Evolutionary conservation across 2,113 vertebrate species (phyloP), one percentile per base, ranked within the genome.

Genomic region (Aramus guarauna): DNA sequence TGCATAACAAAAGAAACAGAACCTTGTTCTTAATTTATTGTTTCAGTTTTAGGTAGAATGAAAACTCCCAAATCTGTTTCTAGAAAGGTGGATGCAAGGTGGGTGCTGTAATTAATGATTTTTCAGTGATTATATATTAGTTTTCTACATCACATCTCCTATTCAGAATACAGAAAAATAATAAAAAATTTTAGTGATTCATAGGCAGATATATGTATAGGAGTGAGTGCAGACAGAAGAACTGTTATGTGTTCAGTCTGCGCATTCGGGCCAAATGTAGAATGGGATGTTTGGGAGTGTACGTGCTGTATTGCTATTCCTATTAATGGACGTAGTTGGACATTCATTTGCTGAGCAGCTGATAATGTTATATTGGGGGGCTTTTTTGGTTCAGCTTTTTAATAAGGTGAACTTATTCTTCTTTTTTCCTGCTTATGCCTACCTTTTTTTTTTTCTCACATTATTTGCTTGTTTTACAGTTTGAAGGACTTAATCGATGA

Each of bases 11-110:
- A 52, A 66, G 19, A 64, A 47, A n/a, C 7, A 7, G 22, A 48
- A 26, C 8, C 4, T 50, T n/a, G 6, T 59, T 77, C 41, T 80
- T 78, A 62, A 36, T 58, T 32, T 83, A 77, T 86, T 96, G 41
- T 85, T 96, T 94, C 97, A 98, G 97, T 87, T 96, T n/a, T 94
- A 76, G 22, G 53, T 41, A 76, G 23, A 84, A 88, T 74, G 75
- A 98, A 92, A 56, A 97, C 95, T 79, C 94, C 92, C 15, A 92
- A 79, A 45, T 53, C 88, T 30, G 50, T 50, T 52, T 15, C 43
- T n/a, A 92, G 43, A 74, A 94, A 78, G 66, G 12, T 3, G 7
- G 37, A 45, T 6, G 0, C 4, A 11, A 94, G 92, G 98, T 98
- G 80, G 59, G 97, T 96, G 77, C 71, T 83, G 36, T 34, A 45